Conservation (phyloP, 30 jellyfish, hydroid and myxozoan species). For the Mastigias papua region DNA sequence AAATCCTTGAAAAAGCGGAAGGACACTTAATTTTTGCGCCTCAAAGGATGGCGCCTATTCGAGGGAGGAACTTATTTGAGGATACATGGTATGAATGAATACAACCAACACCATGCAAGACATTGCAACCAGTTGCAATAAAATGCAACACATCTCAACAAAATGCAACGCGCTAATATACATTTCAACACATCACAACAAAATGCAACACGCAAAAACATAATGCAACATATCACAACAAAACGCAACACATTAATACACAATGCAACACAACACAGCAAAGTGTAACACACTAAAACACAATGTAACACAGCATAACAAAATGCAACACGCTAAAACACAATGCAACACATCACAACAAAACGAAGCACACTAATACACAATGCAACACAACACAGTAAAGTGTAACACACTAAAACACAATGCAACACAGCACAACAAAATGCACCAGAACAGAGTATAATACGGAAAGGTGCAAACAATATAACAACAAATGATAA, state of each 20-base stretch:
- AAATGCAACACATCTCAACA: neutral
- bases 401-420: neutral
- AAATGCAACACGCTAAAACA: neutral
- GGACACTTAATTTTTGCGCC: no score
- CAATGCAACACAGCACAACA: neutral
- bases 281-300: neutral
- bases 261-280: neutral
- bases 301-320: neutral
- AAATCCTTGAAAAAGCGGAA: no score
- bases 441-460: neutral
- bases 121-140: neutral
- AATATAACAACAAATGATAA: neutral
- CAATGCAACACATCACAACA: neutral
- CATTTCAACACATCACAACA: neutral
- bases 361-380: no score
- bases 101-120: neutral
- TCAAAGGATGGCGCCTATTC: neutral
- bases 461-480: neutral
- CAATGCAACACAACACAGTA: neutral
- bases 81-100: neutral
- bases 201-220: neutral
- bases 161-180: neutral
- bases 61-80: neutral
- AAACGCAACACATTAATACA: neutral
- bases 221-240: neutral